phyloP scores from a whole-genome alignment of 2,113 vertebrate genomes.

The Tyrannus savana region DNA sequence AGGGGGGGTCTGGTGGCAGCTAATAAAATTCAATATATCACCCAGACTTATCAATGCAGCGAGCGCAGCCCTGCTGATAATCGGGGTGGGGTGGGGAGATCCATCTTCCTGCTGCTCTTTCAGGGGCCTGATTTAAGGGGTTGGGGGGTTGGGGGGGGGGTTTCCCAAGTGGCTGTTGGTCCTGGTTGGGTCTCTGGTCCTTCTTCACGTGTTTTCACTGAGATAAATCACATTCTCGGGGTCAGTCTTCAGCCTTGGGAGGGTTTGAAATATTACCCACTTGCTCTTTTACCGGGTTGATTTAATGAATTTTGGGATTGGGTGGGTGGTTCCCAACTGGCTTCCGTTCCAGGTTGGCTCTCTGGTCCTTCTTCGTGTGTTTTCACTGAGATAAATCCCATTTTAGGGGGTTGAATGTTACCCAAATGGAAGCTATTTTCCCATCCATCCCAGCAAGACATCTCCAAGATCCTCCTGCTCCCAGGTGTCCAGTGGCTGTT shows the following conservation, averaged over 20 bases:
- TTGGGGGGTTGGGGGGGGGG: not conserved
- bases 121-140: not conserved
- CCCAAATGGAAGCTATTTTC: not conserved
- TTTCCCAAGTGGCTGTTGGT: not conserved
- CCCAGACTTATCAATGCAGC: not conserved
- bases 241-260: not conserved
- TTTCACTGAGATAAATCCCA: not conserved
- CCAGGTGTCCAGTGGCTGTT: not conserved
- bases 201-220: not conserved
- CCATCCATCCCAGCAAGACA: no score
- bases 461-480: not conserved
- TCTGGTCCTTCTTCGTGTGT: not conserved
- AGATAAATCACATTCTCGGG: not conserved
- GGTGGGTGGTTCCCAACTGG: not conserved
- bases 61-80: not conserved
- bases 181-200: not conserved
- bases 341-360: not conserved
- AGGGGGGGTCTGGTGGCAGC: not conserved
- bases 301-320: not conserved
- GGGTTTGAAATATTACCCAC: not conserved
- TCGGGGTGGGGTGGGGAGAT: not conserved
- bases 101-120: not conserved
- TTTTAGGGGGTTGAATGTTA: not conserved
- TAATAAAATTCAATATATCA: slow-evolving; percentile 26
- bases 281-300: not conserved